Evolutionary conservation across 2,113 vertebrate species (phyloP).

Genomic region (Epinephelus lanceolatus): DNA sequence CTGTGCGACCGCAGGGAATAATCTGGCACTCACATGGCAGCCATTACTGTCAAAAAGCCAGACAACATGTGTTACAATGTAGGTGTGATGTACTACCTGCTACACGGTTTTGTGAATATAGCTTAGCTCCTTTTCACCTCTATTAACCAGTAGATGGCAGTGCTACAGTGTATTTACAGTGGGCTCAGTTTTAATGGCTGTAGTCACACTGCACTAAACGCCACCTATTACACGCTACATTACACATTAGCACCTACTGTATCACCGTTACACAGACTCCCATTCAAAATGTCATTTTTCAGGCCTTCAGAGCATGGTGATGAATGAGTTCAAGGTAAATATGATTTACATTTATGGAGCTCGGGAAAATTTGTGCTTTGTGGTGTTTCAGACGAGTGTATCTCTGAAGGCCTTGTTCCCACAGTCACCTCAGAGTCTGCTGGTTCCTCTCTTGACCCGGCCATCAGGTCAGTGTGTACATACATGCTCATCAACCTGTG

Average conservation of each 20-base stretch:
- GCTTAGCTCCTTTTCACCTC: conserved; percentile 19
- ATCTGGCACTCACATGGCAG: conserved; percentile 18
- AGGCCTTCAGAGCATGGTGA: conserved; percentile 48
- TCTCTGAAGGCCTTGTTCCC: conserved; percentile 91
- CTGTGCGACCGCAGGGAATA: conserved; percentile 7
- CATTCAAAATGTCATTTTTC: conserved; percentile 70
- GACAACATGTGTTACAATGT: conserved; percentile 9
- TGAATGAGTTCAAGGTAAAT: conserved; percentile 36
- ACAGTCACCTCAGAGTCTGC: conserved; percentile 81
- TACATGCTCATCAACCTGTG: neutral
- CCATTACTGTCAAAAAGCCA: conserved; percentile 28
- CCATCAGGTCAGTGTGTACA: conserved; percentile 86
- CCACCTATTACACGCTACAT: conserved; percentile 76
- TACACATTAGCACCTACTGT: conserved; percentile 71
- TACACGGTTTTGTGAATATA: conserved; percentile 1
- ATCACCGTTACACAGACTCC: conserved; percentile 65
- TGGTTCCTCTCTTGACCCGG: conserved; percentile 81
- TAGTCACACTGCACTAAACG: conserved; percentile 68
- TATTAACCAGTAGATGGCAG: conserved; percentile 74
- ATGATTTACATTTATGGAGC: conserved; percentile 48
- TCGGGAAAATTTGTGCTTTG: conserved; percentile 30
- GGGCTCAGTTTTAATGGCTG: conserved; percentile 41
- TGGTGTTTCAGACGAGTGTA: conserved; percentile 85
- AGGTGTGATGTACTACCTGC: conserved; percentile 21
- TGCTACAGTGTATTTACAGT: conserved; percentile 45